Evolutionary conservation across 2,113 vertebrate species (phyloP).

Genomic region (Pongo abelii): DNA sequence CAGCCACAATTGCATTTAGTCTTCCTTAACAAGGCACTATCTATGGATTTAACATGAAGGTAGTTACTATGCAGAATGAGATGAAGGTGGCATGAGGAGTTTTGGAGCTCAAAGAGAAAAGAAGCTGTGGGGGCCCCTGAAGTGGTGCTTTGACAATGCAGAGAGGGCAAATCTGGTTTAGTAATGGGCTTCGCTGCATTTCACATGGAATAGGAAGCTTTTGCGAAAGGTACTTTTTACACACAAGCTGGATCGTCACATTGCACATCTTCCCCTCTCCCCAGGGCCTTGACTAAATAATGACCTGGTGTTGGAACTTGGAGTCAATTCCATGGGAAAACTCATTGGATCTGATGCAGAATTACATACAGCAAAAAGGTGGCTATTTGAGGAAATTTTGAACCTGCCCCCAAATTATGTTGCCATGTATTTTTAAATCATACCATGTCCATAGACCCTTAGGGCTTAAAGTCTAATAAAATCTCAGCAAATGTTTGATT

Average conservation of each 20-base stretch:
- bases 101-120: neutral
- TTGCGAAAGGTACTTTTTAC: too few relatives aligned
- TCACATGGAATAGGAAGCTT: neutral
- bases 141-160: neutral
- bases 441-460: too few relatives aligned
- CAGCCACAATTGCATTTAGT: neutral
- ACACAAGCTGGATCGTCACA: accelerated
- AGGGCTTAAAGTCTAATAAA: neutral
- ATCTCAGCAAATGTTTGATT: neutral
- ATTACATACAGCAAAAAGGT: too few relatives aligned
- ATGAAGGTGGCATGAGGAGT: neutral
- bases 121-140: neutral
- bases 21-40: neutral
- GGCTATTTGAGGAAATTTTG: neutral
- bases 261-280: accelerated
- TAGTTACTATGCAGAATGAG: neutral
- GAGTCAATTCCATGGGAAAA: neutral
- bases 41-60: neutral
- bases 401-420: too few relatives aligned
- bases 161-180: neutral
- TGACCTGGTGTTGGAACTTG: neutral
- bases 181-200: neutral
- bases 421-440: neutral
- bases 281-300: neutral
- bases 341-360: neutral